phyloP scores from a whole-genome alignment of 2,113 vertebrate genomes.

The Pavo muticus region DNA sequence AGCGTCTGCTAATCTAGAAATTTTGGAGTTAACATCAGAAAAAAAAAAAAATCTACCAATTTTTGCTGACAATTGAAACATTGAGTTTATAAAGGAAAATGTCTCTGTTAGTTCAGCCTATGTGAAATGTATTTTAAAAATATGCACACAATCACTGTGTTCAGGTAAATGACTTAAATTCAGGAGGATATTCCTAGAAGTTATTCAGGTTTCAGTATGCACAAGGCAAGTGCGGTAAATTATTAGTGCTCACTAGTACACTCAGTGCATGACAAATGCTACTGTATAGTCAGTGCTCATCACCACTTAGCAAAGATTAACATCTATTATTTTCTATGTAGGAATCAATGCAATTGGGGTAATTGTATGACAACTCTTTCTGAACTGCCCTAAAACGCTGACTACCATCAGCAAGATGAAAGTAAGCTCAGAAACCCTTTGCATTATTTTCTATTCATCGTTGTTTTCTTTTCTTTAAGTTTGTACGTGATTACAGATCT shows the following conservation, averaged over 20 bases:
- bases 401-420: neutral
- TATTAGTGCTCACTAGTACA: neutral
- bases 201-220: neutral
- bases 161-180: neutral
- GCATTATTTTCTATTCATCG: neutral
- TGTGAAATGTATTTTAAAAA: conserved; percentile 15
- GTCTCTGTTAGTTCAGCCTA: neutral
- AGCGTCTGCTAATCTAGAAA: conserved; percentile 41
- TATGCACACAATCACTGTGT: neutral
- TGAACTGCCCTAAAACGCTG: neutral
- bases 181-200: conserved; percentile 17
- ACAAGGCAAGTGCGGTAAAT: neutral
- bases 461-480: neutral
- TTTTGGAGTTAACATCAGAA: neutral
- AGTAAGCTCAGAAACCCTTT: neutral
- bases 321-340: neutral
- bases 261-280: neutral
- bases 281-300: neutral
- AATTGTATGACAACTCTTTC: neutral
- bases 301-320: neutral
- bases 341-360: neutral
- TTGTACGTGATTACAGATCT: neutral
- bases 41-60: conserved; percentile 6
- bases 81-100: conserved; percentile 1
- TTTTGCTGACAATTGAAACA: conserved; percentile 51